A percentile compares a stretch with the other conserved stretches of the same genome.
These are phyloP conservation scores for Myathropa florea DNA, from an alignment of 2,888 invertebrate genomes.

Conservation along the genomic window DNA sequence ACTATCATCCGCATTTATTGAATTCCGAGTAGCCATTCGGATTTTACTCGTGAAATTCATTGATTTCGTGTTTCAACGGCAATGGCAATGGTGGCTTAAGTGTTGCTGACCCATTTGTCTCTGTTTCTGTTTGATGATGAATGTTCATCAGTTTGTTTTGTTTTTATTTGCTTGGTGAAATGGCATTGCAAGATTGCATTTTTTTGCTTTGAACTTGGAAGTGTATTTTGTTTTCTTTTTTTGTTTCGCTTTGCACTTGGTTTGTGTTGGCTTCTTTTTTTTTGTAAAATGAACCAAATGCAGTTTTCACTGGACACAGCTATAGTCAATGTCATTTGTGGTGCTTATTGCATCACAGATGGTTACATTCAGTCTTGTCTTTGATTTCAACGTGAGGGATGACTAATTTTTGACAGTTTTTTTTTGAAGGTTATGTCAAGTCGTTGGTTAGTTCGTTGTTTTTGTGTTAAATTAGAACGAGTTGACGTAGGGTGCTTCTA, in stretches of 20 bases:
- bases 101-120: constrained; percentile 49
- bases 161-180: too few relatives aligned
- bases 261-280: constrained; percentile 25
- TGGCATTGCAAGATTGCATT: constrained; percentile 60
- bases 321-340: constrained; percentile 21
- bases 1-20: constrained; percentile 24
- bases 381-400: constrained; percentile 12
- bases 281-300: background rate
- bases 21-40: constrained; percentile 9
- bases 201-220: constrained; percentile 56
- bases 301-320: constrained; percentile 1
- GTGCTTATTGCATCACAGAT: background rate
- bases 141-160: background rate
- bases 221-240: background rate
- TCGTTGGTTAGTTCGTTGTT: too few relatives aligned
- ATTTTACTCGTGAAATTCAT: background rate
- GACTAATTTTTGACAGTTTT: background rate
- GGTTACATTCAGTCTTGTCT: background rate
- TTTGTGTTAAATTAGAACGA: too few relatives aligned
- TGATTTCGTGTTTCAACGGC: background rate
- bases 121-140: background rate
- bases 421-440: background rate
- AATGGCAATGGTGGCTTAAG: constrained; percentile 24
- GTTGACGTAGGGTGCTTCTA: too few relatives aligned
- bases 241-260: background rate